These are phyloP conservation scores for Discoglossus pictus DNA, from an alignment of 2,797 vertebrate genomes.

Conservation along the genomic window DNA sequence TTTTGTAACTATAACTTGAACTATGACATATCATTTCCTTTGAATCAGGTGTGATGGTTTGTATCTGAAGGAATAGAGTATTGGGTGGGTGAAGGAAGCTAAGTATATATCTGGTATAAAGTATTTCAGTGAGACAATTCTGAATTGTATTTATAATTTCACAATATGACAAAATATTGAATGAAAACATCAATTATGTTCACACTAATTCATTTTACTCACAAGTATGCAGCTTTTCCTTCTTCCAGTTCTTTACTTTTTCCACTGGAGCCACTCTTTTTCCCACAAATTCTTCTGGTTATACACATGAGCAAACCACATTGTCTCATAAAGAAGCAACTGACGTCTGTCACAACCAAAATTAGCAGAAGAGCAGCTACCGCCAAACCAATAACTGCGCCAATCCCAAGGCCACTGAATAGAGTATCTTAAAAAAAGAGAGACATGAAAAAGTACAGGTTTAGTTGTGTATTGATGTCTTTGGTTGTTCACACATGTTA, in stretches of 20 bases:
- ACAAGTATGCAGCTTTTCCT: constrained; percentile 97
- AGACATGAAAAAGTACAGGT: background rate
- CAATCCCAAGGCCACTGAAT: constrained; percentile 93
- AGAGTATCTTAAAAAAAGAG: constrained; percentile 89
- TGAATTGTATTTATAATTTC: too few relatives aligned
- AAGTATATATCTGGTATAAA: too few relatives aligned
- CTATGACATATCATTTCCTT: too few relatives aligned
- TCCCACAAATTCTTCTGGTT: constrained; percentile 89
- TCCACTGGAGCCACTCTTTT: constrained; percentile 90
- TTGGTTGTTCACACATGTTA: too few relatives aligned
- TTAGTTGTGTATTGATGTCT: too few relatives aligned
- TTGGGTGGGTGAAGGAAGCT: too few relatives aligned
- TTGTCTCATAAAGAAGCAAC: constrained; percentile 96
- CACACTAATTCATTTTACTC: constrained; percentile 67
- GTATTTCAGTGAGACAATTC: too few relatives aligned
- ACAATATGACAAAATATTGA: too few relatives aligned
- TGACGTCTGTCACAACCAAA: constrained; percentile 89
- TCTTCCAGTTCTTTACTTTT: constrained; percentile 97
- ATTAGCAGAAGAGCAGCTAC: constrained; percentile 89
- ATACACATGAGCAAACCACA: constrained; percentile 96
- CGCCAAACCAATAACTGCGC: constrained; percentile 89
- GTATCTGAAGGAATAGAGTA: too few relatives aligned
- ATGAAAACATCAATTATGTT: too few relatives aligned
- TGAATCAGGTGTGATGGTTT: too few relatives aligned
- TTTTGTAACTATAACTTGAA: too few relatives aligned